These are phyloP conservation scores for Pristiophorus japonicus DNA, from an alignment of 2,113 vertebrate species.

Conservation along the genomic window DNA sequence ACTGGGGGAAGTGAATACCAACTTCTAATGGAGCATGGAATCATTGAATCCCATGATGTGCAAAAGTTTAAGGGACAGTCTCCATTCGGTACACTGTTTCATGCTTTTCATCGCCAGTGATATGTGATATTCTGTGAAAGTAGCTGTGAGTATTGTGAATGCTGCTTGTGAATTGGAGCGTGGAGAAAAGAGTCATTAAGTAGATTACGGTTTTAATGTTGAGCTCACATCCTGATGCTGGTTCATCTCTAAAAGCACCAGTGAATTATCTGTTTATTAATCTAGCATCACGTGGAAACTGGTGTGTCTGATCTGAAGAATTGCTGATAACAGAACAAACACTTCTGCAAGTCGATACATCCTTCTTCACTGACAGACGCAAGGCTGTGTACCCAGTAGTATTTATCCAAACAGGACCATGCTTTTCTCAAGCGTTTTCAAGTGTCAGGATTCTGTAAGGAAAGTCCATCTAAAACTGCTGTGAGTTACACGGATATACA, in stretches of 20 bases:
- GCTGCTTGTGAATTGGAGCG: not conserved
- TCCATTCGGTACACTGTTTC: not conserved
- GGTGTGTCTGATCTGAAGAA: not conserved
- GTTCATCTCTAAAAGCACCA: not conserved
- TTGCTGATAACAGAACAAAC: constrained; percentile 29
- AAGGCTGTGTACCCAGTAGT: not conserved
- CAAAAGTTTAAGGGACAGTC: not conserved
- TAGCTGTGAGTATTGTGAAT: not conserved
- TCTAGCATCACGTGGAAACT: not conserved
- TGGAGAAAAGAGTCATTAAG: not conserved
- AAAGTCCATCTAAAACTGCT: not conserved
- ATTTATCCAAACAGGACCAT: not conserved
- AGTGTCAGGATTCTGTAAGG: not conserved
- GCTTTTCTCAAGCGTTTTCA: not conserved
- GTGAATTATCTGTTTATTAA: not conserved
- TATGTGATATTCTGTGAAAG: constrained; percentile 5
- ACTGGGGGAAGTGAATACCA: not conserved
- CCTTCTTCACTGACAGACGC: not conserved
- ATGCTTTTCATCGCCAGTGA: not conserved
- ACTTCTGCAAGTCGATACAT: not conserved
- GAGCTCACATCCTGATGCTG: not conserved
- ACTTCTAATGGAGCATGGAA: not conserved
- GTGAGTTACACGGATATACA: not conserved
- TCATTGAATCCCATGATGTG: not conserved
- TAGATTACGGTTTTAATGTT: not conserved